Conservation (phyloP, 2,113 vertebrate genomes). For the Daboia siamensis region DNA sequence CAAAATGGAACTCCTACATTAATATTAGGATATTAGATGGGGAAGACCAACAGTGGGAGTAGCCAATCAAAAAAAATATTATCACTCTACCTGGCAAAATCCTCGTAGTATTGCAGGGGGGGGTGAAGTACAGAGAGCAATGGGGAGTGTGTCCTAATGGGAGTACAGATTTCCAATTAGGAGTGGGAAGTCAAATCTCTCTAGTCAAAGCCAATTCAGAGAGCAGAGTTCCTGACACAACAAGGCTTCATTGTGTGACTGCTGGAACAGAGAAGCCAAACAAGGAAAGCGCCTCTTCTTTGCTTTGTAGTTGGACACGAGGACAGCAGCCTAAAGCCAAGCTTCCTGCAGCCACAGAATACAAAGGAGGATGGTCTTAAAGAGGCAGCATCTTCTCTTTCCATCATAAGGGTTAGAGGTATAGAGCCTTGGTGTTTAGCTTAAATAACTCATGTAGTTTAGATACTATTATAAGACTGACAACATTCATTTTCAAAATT, state of each 20-base stretch:
- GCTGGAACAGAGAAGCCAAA: constrained; percentile 44
- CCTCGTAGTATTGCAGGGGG: not conserved
- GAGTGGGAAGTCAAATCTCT: not conserved
- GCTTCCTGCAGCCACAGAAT: constrained; percentile 11
- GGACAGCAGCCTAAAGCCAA: constrained; percentile 33
- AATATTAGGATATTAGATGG: not conserved
- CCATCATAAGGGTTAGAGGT: no score
- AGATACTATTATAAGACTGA: not conserved
- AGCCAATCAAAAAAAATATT: not conserved
- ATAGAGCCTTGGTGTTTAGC: not conserved
- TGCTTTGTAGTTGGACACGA: constrained; percentile 46
- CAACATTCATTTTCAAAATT: not conserved
- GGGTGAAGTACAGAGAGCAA: not conserved
- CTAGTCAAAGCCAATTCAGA: constrained; percentile 12
- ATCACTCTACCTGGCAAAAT: not conserved
- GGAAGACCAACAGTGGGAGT: not conserved
- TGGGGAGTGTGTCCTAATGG: constrained; percentile 4
- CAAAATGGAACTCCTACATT: not conserved
- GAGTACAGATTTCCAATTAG: not conserved
- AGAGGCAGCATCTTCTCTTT: constrained; percentile 8
- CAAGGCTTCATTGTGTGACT: constrained; percentile 48
- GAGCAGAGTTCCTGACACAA: constrained; percentile 33
- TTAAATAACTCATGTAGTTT: not conserved
- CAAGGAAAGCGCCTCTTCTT: constrained; percentile 41
- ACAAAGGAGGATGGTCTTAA: constrained; percentile 52